Evolutionary conservation across 2,113 vertebrate genomes (phyloP), one percentile per base, ranked within the genome.

Genomic region (Pithys albifrons): DNA sequence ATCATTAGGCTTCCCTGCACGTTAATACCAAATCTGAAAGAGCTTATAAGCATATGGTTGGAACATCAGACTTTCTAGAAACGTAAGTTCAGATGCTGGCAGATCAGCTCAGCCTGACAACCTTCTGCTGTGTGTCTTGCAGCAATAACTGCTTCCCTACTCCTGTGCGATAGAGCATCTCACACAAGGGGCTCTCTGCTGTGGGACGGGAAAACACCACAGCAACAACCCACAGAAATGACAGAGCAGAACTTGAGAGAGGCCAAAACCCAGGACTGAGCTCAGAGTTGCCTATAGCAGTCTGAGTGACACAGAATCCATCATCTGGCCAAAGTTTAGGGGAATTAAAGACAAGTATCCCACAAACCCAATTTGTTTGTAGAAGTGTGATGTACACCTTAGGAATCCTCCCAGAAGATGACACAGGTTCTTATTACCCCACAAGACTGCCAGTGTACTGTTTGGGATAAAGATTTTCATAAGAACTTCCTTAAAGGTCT

Each of bases 31-130:
- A 64, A 87, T 59, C 80, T 39, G 48, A 67, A 52, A 24, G 45
- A 74, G 65, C 4, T 95, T 66, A 75, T 24, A 75, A 85, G 31
- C 89, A 94, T 92, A 95, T 65, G 87, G 77, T 39, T 92, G 81
- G 57, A 76, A 69, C 66, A 91, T 58, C 61, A 76, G 81, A 73
- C 37, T 82, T 89, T 20, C 7, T 19, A 49, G 84, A 91, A 85
- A 85, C 70, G 12, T 6, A 92, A 89, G 57, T 85, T 95, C 80
- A n/a, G 65, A 45, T n/a, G 35, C 76, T 84, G 89, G 48, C 79
- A 84, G 93, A 81, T 92, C 48, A 91, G 39, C 80, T 49, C 91
- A 61, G 80, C 74, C 33, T 78, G 85, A 80, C 94, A 94, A 4
- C 82, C 78, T 78, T 58, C 96, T 88, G 90, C 67, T 70, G 62